A percentile compares a stretch with the other conserved stretches of the same genome.
Conservation (phyloP, 2,888 invertebrate species). For the Cremastinae sp. region DNA sequence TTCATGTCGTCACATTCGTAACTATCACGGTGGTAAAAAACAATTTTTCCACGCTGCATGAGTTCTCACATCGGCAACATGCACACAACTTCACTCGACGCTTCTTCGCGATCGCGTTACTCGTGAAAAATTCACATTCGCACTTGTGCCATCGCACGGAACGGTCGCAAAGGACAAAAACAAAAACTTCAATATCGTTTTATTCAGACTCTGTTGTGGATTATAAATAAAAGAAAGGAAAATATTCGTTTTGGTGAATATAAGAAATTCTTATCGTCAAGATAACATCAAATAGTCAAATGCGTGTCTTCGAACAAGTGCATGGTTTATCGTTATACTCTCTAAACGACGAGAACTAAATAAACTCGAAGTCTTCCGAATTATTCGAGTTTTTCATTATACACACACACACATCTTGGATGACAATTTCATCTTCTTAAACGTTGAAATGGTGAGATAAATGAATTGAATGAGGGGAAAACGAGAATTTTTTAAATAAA, state of each 20-base stretch:
- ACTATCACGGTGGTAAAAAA: slow-evolving; percentile 6
- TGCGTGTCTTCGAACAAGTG: too few species aligned
- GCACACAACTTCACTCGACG: too few species aligned
- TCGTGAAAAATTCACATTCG: too few species aligned
- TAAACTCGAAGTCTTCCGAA: slow-evolving; percentile 11
- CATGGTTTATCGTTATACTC: not conserved
- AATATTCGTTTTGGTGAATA: too few species aligned
- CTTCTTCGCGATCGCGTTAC: too few species aligned
- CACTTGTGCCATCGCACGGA: too few species aligned
- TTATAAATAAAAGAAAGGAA: too few species aligned
- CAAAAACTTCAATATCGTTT: too few species aligned
- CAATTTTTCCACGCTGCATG: slow-evolving; percentile 10
- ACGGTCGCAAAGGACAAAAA: too few species aligned
- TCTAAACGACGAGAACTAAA: not conserved
- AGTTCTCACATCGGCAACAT: slow-evolving; percentile 19
- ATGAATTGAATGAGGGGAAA: not conserved
- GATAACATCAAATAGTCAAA: too few species aligned
- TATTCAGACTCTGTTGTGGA: too few species aligned
- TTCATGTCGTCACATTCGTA: slow-evolving; percentile 17
- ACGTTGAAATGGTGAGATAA: slow-evolving; percentile 7
- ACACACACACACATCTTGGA: slow-evolving; percentile 1
- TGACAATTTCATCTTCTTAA: slow-evolving; percentile 33
- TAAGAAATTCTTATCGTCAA: too few species aligned
- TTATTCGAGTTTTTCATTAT: not conserved
- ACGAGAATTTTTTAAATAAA: slow-evolving; percentile 7